A percentile compares a stretch with the other conserved stretches of the same genome.
Conservation (phyloP, 2,113 vertebrate species). For the Brienomyrus longianalis region DNA sequence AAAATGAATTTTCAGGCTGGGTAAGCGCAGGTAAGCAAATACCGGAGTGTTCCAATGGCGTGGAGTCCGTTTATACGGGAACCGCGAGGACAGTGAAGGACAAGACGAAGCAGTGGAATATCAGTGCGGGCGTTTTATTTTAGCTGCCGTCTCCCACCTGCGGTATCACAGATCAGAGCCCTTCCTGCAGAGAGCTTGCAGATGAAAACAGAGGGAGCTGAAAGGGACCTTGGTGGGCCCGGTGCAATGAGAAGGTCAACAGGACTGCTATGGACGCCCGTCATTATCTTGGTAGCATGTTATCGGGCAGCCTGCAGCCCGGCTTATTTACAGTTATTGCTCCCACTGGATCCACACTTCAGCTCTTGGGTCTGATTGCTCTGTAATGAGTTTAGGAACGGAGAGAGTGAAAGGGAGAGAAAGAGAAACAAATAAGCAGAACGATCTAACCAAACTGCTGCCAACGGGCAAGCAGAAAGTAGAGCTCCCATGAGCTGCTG, state of each 20-base stretch:
- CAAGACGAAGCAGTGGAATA: constrained; percentile 37
- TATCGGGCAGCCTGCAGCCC: constrained; percentile 74
- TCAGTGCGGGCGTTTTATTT: constrained; percentile 40
- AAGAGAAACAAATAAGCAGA: constrained; percentile 48
- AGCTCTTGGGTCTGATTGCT: constrained; percentile 71
- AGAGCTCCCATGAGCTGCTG: not conserved
- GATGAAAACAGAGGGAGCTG: constrained; percentile 71
- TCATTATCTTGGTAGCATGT: constrained; percentile 81
- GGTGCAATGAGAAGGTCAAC: constrained; percentile 83
- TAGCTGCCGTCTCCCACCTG: constrained; percentile 48
- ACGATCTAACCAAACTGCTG: constrained; percentile 54
- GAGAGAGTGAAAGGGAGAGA: constrained; percentile 48
- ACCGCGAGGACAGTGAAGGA: constrained; percentile 50
- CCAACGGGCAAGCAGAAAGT: not conserved
- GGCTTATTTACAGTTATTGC: constrained; percentile 89
- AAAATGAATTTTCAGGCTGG: constrained; percentile 31
- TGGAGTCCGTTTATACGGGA: constrained; percentile 54
- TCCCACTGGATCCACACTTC: constrained; percentile 79
- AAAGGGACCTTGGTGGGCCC: constrained; percentile 74
- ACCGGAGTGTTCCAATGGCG: constrained; percentile 48
- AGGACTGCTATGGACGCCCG: constrained; percentile 72
- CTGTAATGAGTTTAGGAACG: constrained; percentile 81
- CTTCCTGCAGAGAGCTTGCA: constrained; percentile 70
- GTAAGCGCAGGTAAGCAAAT: constrained; percentile 38
- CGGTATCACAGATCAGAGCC: constrained; percentile 53